Conservation (phyloP, 1,140 invertebrate genomes). For the Trachelipus rathkii region DNA sequence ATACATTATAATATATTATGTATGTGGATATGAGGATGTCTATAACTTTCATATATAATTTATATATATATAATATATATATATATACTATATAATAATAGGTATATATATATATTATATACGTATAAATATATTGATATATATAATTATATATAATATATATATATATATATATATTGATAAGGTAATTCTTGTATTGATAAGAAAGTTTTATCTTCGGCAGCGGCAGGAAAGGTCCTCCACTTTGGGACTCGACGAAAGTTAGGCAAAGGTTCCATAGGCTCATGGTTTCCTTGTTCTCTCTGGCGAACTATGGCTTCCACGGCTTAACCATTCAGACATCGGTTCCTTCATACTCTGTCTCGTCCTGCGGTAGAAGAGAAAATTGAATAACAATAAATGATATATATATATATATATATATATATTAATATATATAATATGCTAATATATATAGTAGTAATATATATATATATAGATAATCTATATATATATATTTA, state of each 20-base stretch:
- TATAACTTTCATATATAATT: too few relatives aligned
- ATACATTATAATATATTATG: too few relatives aligned
- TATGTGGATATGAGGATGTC: too few relatives aligned
- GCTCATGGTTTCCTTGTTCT: constrained; percentile 68
- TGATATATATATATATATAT: too few relatives aligned
- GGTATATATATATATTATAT: too few relatives aligned
- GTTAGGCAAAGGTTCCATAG: constrained; percentile 59
- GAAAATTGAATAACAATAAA: neutral
- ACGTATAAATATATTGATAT: too few relatives aligned
- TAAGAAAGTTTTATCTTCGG: constrained; percentile 40
- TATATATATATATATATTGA: too few relatives aligned
- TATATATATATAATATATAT: too few relatives aligned
- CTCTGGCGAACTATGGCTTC: constrained; percentile 83
- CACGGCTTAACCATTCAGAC: constrained; percentile 89
- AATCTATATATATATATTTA: neutral
- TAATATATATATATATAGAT: neutral
- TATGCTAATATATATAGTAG: too few relatives aligned
- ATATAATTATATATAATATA: too few relatives aligned
- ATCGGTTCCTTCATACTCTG: constrained; percentile 80
- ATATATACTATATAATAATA: too few relatives aligned
- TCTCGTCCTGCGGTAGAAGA: constrained; percentile 52
- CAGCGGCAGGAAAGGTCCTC: constrained; percentile 37
- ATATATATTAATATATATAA: constrained; percentile 42
- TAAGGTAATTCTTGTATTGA: constrained; percentile 19
- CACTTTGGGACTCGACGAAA: constrained; percentile 52